These are phyloP conservation scores for Axea sp. DNA, from an alignment of 2,888 invertebrate genomes.

Conservation along the genomic window DNA sequence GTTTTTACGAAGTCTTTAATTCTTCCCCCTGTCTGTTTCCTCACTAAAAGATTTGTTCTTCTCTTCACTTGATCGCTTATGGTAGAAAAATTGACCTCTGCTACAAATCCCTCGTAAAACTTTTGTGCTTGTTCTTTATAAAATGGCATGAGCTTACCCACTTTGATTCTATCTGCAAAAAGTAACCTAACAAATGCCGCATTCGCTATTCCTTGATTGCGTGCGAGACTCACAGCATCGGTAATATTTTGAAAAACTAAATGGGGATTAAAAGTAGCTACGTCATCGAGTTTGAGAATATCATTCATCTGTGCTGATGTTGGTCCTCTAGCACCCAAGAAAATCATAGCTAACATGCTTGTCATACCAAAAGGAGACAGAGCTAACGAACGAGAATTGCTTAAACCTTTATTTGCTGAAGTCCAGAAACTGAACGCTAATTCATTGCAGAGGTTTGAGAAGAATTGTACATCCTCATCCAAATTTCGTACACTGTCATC, in stretches of 20 bases:
- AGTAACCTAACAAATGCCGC: constrained; percentile 91
- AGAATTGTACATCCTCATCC: constrained; percentile 88
- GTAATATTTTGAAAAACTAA: constrained; percentile 92
- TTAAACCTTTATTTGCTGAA: constrained; percentile 84
- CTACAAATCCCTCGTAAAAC: constrained; percentile 92
- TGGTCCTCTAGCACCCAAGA: constrained; percentile 90
- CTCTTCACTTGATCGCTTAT: constrained; percentile 91
- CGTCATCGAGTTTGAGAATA: constrained; percentile 89
- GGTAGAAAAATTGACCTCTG: constrained; percentile 90
- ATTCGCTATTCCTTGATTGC: constrained; percentile 86
- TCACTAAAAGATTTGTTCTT: constrained; percentile 89
- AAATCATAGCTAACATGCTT: constrained; percentile 93
- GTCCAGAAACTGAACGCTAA: constrained; percentile 92
- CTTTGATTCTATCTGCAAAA: constrained; percentile 88
- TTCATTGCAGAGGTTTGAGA: constrained; percentile 90
- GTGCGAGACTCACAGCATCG: constrained; percentile 86
- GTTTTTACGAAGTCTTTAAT: constrained; percentile 88
- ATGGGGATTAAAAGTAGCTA: constrained; percentile 94
- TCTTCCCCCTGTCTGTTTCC: constrained; percentile 88
- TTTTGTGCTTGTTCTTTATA: constrained; percentile 93
- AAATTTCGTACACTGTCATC: constrained; percentile 87
- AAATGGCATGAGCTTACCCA: constrained; percentile 89
- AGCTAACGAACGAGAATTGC: constrained; percentile 87
- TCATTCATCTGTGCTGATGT: constrained; percentile 96
- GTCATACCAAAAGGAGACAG: constrained; percentile 92